phyloP scores from a whole-genome alignment of 2,797 vertebrate genomes.

The Acridotheres tristis region DNA sequence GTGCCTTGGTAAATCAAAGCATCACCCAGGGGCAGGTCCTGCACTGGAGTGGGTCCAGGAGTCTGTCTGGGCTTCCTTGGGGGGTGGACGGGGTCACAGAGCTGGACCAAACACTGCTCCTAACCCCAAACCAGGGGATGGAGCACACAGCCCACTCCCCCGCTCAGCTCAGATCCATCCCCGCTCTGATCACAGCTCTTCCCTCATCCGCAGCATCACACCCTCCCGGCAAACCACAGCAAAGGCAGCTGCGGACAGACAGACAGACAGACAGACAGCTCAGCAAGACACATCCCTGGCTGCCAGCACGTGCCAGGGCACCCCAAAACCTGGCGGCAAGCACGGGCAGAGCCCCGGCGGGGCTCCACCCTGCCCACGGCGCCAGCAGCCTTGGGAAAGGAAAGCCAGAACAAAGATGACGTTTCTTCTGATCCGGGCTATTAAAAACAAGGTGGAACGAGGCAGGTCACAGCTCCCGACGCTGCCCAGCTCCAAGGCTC shows the following conservation, averaged over 20 bases:
- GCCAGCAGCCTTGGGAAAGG: conserved; percentile 45
- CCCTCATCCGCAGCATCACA: not conserved
- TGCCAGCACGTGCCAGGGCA: not conserved
- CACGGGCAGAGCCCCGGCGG: conserved; percentile 38
- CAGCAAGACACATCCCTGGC: not conserved
- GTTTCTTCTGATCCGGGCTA: conserved; percentile 46
- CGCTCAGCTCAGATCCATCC: fast-evolving
- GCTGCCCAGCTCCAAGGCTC: conserved; percentile 10
- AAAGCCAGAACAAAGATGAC: conserved; percentile 57
- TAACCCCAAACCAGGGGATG: fast-evolving
- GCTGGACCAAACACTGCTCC: not conserved
- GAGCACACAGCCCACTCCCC: fast-evolving
- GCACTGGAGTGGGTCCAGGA: fast-evolving
- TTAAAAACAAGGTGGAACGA: conserved; percentile 40
- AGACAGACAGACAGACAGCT: not conserved
- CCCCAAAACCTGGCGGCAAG: conserved; percentile 42
- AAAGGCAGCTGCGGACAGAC: not conserved
- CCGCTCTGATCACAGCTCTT: not conserved
- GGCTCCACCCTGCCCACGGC: conserved; percentile 40
- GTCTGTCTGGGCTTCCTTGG: fast-evolving
- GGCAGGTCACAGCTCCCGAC: conserved; percentile 7
- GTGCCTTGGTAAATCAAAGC: not conserved
- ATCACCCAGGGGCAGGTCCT: not conserved
- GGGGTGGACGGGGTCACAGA: not conserved
- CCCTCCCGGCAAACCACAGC: not conserved